Conservation (phyloP, 2,797 vertebrate species). For the Oreochromis mossambicus region DNA sequence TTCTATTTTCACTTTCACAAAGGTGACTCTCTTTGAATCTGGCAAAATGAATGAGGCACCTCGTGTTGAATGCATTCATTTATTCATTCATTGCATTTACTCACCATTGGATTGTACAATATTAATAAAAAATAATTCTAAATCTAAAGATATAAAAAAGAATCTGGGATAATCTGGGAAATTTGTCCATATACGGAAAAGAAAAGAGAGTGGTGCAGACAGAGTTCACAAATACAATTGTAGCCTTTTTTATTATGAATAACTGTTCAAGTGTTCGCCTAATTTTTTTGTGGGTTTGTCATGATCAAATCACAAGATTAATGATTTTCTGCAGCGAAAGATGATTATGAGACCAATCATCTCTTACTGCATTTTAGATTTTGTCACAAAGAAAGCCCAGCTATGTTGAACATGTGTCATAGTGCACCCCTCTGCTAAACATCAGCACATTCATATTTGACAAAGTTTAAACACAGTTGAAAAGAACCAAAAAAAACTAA, state of each 20-base stretch:
- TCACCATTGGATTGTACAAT: background rate
- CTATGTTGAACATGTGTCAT: background rate
- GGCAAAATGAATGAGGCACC: accelerated
- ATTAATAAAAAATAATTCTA: background rate
- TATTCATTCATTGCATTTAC: background rate
- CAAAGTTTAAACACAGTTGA: background rate
- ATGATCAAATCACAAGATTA: background rate
- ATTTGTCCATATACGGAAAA: background rate
- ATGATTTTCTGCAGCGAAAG: accelerated
- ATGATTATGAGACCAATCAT: background rate
- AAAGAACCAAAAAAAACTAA: background rate
- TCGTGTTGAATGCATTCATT: accelerated
- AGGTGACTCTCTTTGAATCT: background rate
- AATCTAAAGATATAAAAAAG: no score
- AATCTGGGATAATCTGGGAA: background rate
- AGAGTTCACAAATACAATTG: background rate
- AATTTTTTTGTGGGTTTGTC: background rate
- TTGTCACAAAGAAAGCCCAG: background rate
- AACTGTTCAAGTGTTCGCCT: background rate
- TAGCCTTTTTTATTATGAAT: background rate
- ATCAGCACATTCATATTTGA: accelerated
- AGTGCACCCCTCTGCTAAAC: background rate
- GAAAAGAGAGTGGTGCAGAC: background rate
- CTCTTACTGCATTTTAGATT: background rate
- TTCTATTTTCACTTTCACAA: background rate